Base-by-base conservation (phyloP, 2,797 vertebrate genomes). In the Tauraco hartlaubi region DNA sequence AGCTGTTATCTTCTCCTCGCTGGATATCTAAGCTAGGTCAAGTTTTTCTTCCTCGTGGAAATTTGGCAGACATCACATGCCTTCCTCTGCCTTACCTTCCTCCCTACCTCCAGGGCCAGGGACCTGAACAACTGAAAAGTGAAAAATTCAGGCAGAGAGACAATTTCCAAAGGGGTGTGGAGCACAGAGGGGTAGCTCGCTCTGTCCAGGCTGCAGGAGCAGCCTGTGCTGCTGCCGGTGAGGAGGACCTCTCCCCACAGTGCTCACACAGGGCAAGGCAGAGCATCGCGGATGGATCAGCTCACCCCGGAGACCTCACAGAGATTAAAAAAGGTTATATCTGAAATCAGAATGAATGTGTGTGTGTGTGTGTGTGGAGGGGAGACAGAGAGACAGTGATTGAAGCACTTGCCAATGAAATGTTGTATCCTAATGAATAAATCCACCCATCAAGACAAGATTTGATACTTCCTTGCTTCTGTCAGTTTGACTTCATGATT, bases 221-320 rank as follows among this genome's bases (percentile, higher is more conserved):
- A 2, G 17, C 7, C 2, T 0, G n/a, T 13, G 39, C 9, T 54
- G 49, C 41, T 72, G 41, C 12, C 48, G 25, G 39, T 0, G 2
- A 23, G 21, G 7, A 59, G 20, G 17, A 56, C 22, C 14, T 73
- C 11, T 64, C n/a, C 23, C 5, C n/a, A 2, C 0, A 0, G 2
- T 0, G 0, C 10, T 52, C 43, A 31, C 13, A 15, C 15, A 6
- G 10, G 12, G 16, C 46, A 46, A 61, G 17, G 25, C 49, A 66
- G 61, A 77, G 49, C 11, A 26, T 7, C 1, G 2, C 0, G 0
- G 21, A 10, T 37, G 44, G 11, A n/a, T 31, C 51, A 23, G 15
- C 46, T 37, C 49, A 9, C 4, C 43, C 64, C 46, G n/a, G 33
- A 85, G 35, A 76, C 15, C 58, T 66, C 61, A 81, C 25, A n/a